phyloP scores from a whole-genome alignment of 2,113 vertebrate genomes.

The Phodopus roborovskii region DNA sequence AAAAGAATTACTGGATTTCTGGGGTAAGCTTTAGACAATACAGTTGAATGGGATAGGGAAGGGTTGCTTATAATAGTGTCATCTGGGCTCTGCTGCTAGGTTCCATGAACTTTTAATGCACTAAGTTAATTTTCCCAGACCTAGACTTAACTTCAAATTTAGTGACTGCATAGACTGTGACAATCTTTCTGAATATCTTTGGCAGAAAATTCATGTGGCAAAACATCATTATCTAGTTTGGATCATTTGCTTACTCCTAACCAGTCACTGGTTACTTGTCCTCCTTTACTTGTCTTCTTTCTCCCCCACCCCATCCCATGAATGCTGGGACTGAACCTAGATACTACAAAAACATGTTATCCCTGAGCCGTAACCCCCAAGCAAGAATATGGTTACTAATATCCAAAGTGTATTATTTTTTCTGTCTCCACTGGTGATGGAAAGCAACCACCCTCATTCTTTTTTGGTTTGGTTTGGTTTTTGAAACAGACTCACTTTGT shows the following conservation, averaged over 20 bases:
- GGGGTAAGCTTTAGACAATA: conserved; percentile 21
- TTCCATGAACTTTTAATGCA: background rate
- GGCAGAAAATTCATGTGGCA: background rate
- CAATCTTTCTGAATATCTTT: background rate
- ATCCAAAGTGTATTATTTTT: background rate
- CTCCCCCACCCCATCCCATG: accelerated
- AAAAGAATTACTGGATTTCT: conserved; percentile 3
- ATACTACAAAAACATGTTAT: background rate
- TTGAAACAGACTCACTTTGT: background rate
- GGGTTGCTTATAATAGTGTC: background rate
- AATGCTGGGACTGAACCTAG: background rate
- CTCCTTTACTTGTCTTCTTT: too few species aligned
- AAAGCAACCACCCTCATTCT: background rate
- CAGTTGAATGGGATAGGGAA: background rate
- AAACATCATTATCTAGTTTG: background rate
- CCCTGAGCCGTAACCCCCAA: background rate
- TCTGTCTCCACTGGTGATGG: background rate
- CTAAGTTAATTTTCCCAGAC: background rate
- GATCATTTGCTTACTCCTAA: conserved; percentile 14
- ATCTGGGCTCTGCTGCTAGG: background rate
- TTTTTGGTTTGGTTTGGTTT: background rate
- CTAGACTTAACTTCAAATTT: conserved; percentile 5
- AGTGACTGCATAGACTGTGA: background rate
- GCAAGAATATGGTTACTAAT: background rate
- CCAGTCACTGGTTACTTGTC: background rate